Base-by-base conservation (phyloP, 2,888 invertebrate genomes). In the Junonia oenone region DNA sequence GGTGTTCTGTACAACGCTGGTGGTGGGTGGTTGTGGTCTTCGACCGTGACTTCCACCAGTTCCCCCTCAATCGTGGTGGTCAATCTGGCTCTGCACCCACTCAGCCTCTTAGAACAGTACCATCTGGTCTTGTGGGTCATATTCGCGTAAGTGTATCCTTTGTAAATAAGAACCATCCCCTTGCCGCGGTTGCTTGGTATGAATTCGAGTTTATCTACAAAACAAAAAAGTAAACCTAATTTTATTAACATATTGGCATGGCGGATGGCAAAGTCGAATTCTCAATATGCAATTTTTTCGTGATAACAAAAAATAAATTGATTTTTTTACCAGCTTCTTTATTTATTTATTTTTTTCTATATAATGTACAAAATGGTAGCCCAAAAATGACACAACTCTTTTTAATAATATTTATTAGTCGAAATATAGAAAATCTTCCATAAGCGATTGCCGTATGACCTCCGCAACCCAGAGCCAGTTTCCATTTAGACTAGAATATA, bases 121-220 rank as follows among this genome's bases (percentile, higher is more conserved):
- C 68, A 69, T 11, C 73, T 59, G 0, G 63, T 68, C 2, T 61
- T 64, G 19, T 63, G 52, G 54, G 31, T 33, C 31, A n/a, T 33
- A 33, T 33, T 33, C n/a, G 31, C n/a, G 11, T 33, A 33, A 11
- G 31, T 68, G 8, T 56, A 66, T 14, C 57, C 59, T 17, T 52
- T 45, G 22, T 51, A 53, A 48, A 59, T 13, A 3, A 59, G 9
- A 11, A 61, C 26, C 2, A 48, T 31, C 0, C 55, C 51, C 37
- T 47, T 59, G 1, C 61, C 55, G 3, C 55, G 51, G 13, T 53
- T 51, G n/a, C 46, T 49, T 15, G 59, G 58, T 19, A 61, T 61
- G n/a, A 51, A 49, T 15, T 51, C 31, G n/a, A 33, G 31, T 11
- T n/a, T n/a, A 29, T 1, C 9, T 29, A 9, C 11, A n/a, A n/a